Percentiles rank a stretch among this genome's conserved stretches.
Conservation (phyloP, 2,113 vertebrate genomes). For the Vanacampus margaritifer region DNA sequence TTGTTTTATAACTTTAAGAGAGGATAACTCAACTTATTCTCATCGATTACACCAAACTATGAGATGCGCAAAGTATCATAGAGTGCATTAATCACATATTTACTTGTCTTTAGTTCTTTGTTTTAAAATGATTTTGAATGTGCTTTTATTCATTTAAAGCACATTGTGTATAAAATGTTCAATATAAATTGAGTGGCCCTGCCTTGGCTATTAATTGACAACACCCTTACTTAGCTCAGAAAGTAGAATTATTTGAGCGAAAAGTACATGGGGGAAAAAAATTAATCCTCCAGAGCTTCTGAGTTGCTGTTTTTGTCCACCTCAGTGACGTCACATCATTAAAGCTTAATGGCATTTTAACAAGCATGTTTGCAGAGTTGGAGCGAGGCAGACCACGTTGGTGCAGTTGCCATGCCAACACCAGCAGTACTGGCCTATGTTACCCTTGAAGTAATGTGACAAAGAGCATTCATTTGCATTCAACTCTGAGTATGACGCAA, state of each 20-base stretch:
- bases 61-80: background rate
- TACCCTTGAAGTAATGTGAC: conserved; percentile 19
- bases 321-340: conserved; percentile 24
- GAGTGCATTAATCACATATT: background rate
- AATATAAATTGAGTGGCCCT: too few relatives aligned
- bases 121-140: too few relatives aligned
- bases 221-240: background rate
- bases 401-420: conserved; percentile 44
- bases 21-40: too few relatives aligned
- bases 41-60: too few relatives aligned
- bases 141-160: too few relatives aligned
- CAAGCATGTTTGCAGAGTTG: conserved; percentile 11
- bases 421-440: background rate
- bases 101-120: too few relatives aligned
- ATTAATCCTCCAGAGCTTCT: too few relatives aligned
- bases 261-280: conserved; percentile 4
- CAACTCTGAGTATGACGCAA: conserved; percentile 18
- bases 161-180: too few relatives aligned
- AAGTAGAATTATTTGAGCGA: conserved; percentile 18
- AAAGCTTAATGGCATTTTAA: conserved; percentile 43
- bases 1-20: too few relatives aligned
- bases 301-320: conserved; percentile 16
- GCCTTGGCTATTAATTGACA: background rate
- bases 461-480: conserved; percentile 24
- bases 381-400: background rate